phyloP scores from a whole-genome alignment of 2,888 invertebrate species.

The Meghimatium bilineatum region DNA sequence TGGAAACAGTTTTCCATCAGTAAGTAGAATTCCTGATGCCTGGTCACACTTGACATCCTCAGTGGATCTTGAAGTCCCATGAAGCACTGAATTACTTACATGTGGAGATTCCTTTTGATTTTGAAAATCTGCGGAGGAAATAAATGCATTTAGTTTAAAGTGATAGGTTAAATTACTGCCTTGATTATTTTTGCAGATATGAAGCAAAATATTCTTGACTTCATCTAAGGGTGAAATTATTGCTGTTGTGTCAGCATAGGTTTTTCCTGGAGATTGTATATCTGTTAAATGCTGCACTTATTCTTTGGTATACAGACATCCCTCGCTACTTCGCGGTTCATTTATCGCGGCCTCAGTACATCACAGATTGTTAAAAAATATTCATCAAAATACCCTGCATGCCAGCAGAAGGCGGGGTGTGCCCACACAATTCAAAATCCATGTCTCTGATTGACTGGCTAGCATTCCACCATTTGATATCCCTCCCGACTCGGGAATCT shows the following conservation, averaged over 20 bases:
- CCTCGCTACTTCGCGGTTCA: too few species aligned
- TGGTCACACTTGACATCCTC: background rate
- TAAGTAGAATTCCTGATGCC: background rate
- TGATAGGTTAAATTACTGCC: background rate
- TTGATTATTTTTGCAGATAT: background rate
- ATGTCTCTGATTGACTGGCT: too few species aligned
- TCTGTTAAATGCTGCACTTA: background rate
- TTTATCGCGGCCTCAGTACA: too few species aligned
- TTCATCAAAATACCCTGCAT: too few species aligned
- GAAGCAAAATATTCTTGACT: background rate
- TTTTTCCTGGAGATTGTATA: background rate
- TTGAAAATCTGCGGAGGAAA: background rate
- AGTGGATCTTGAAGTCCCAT: background rate
- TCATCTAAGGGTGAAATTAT: background rate
- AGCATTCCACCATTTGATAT: too few species aligned
- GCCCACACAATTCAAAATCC: too few species aligned
- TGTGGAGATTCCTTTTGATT: background rate
- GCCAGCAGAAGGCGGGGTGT: too few species aligned
- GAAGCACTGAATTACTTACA: background rate
- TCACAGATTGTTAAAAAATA: too few species aligned
- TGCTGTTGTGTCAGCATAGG: background rate
- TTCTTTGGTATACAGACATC: too few species aligned
- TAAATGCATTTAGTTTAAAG: background rate
- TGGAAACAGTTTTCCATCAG: slow-evolving; percentile 2
- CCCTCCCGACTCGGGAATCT: too few species aligned